Percentiles rank a stretch among this genome's conserved stretches.
Conservation (phyloP, 2,113 vertebrate genomes). For the Boleophthalmus pectinirostris region DNA sequence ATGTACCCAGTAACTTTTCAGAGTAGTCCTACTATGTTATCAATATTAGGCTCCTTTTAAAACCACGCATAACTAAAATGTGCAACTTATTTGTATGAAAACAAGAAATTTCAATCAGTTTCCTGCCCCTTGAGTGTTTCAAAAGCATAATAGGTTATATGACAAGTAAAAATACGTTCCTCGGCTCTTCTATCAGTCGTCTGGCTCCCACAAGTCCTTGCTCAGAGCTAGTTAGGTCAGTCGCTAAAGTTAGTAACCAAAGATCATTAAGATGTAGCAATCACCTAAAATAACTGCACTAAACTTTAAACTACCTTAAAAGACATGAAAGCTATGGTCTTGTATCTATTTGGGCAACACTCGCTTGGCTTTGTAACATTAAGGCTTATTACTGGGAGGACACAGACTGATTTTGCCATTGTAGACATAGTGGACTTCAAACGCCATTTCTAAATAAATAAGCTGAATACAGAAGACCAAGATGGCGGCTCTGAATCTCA, state of each 20-base stretch:
- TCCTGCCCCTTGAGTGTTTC: too few species aligned
- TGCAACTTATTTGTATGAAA: too few species aligned
- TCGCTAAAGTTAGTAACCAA: conserved; percentile 53
- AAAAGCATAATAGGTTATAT: too few species aligned
- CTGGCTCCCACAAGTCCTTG: conserved; percentile 4
- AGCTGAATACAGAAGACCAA: background rate
- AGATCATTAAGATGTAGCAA: conserved; percentile 52
- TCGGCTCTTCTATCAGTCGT: background rate
- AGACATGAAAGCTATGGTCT: background rate
- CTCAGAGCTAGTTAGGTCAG: conserved; percentile 24
- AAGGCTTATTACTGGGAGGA: background rate
- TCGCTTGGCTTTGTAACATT: background rate
- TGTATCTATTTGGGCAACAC: conserved; percentile 2
- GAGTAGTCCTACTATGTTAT: too few species aligned
- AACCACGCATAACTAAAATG: too few species aligned
- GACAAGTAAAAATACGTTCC: too few species aligned
- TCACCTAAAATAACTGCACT: conserved; percentile 47
- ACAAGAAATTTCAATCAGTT: too few species aligned
- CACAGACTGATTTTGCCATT: background rate
- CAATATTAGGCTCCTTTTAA: too few species aligned
- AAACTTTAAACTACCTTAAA: conserved; percentile 61
- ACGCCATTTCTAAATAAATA: background rate
- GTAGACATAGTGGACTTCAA: background rate
- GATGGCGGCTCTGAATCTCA: background rate
- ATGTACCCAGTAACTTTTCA: too few species aligned